Evolutionary conservation across 2,113 vertebrate species (phyloP).

Genomic region (Aphyosemion australe): DNA sequence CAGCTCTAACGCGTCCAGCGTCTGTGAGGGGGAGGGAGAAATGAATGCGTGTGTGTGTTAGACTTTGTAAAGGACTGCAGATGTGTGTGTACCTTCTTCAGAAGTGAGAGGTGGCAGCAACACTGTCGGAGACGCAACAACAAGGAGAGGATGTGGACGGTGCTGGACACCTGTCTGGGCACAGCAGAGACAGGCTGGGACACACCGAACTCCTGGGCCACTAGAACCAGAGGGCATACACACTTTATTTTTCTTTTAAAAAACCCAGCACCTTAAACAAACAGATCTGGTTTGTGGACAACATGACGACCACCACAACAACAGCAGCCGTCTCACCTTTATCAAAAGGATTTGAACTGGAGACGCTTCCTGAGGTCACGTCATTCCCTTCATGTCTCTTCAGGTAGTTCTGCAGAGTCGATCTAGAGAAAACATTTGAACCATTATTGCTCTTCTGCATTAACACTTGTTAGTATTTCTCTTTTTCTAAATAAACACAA

Average conservation of each 20-base stretch:
- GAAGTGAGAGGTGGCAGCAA: conserved; percentile 93
- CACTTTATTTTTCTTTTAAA: neutral
- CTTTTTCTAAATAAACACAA: neutral
- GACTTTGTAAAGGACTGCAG: neutral
- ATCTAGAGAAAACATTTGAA: conserved; percentile 73
- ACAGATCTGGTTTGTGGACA: neutral
- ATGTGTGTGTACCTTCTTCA: conserved; percentile 82
- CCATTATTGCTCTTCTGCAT: neutral
- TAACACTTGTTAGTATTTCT: neutral
- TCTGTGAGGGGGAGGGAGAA: conserved; percentile 60
- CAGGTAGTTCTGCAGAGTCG: conserved; percentile 90
- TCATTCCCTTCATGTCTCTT: conserved; percentile 83
- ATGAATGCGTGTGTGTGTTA: no score
- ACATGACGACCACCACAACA: neutral
- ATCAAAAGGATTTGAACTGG: conserved; percentile 81
- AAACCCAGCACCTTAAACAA: neutral
- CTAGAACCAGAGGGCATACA: conserved; percentile 54
- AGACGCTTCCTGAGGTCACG: conserved; percentile 30
- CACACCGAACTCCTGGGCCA: conserved; percentile 83
- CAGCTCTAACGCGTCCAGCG: conserved; percentile 84
- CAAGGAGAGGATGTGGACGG: conserved; percentile 89
- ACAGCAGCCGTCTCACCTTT: conserved; percentile 81
- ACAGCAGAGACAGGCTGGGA: conserved; percentile 54
- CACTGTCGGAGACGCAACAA: conserved; percentile 93
- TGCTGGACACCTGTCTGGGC: conserved; percentile 77